A percentile compares a stretch with the other conserved stretches of the same genome.
Conservation (phyloP, 2,113 vertebrate species). For the Pygoscelis antarcticus region DNA sequence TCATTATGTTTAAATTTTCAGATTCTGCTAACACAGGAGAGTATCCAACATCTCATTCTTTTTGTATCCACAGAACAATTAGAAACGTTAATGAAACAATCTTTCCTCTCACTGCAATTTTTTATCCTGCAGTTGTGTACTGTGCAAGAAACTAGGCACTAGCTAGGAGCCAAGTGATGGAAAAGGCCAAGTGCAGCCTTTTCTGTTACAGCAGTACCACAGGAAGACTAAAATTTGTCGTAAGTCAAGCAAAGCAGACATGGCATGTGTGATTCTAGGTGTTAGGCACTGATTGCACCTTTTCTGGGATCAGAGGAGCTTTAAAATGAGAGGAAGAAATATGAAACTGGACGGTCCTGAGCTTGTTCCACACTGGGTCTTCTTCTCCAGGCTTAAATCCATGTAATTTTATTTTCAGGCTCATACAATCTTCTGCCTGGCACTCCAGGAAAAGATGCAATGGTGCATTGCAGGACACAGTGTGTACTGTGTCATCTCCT, state of each 20-base stretch:
- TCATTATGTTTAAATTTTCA: not conserved
- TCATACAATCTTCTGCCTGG: not conserved
- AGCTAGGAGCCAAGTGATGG: not conserved
- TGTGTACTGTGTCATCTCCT: not conserved
- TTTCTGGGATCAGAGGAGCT: not conserved
- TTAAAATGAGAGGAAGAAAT: not conserved
- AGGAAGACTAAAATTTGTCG: not conserved
- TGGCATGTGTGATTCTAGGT: rapidly evolving
- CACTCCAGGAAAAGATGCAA: not conserved
- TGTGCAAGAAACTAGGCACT: not conserved
- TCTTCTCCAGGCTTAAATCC: not conserved
- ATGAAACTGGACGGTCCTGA: not conserved
- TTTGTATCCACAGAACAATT: not conserved
- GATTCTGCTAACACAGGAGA: not conserved
- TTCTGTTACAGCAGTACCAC: not conserved
- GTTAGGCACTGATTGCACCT: not conserved
- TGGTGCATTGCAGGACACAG: not conserved
- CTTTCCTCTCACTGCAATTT: not conserved
- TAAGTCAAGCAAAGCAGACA: not conserved
- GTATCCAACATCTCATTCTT: not conserved
- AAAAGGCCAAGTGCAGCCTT: not conserved
- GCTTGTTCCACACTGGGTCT: not conserved
- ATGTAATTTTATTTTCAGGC: not conserved
- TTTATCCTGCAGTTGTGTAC: not conserved
- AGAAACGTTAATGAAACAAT: not conserved